phyloP scores from a whole-genome alignment of 2,888 invertebrate genomes.

The Tipula vernalis region DNA sequence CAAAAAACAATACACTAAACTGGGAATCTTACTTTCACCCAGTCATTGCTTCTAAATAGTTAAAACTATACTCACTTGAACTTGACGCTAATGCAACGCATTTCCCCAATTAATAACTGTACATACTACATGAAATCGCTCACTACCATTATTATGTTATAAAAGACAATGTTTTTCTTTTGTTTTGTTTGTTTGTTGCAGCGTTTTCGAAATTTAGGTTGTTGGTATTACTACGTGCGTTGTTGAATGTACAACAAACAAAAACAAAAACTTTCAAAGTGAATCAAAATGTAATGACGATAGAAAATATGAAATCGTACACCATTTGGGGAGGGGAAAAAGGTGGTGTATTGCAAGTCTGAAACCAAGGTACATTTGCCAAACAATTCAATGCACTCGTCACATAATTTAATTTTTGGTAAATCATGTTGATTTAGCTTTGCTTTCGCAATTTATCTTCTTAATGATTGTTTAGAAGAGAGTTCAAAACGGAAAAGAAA shows the following conservation, averaged over 20 bases:
- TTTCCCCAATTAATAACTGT: not conserved
- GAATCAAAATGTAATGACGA: not conserved
- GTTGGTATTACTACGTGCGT: not conserved
- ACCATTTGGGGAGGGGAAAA: not conserved
- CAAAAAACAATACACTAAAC: no score
- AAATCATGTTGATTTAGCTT: not conserved
- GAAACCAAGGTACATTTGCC: not conserved
- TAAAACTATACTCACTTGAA: not conserved
- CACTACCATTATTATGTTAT: not conserved
- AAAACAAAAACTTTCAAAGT: not conserved
- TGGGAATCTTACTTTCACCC: not conserved
- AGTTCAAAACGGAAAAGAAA: not conserved
- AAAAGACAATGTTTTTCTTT: not conserved
- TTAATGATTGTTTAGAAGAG: not conserved
- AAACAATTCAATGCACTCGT: not conserved
- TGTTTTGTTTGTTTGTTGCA: not conserved
- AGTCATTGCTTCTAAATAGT: not conserved
- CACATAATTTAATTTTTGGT: not conserved
- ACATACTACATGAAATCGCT: not conserved
- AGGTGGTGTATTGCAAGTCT: not conserved
- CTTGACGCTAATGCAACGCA: not conserved
- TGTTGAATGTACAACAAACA: not conserved
- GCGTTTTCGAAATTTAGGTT: not conserved
- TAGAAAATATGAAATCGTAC: not conserved
- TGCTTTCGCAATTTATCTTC: not conserved